A percentile compares a stretch with the other conserved stretches of the same genome.
Evolutionary conservation across 2,888 invertebrate genomes (phyloP).

Genomic region (Polydesmus complanatus): DNA sequence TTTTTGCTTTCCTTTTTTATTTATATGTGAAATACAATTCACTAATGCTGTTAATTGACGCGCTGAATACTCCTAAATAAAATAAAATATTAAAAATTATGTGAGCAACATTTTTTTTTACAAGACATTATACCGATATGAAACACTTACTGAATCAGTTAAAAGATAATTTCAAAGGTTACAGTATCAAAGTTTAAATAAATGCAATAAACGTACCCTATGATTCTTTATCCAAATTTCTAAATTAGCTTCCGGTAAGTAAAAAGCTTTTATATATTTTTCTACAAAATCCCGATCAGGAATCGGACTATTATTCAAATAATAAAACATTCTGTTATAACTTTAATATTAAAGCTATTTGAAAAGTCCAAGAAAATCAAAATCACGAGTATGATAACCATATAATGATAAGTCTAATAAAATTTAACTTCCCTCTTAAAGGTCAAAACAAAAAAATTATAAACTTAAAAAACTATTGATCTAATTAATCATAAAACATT

Average conservation of each 20-base stretch:
- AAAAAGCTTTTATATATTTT: conserved; percentile 89
- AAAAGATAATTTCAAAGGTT: background rate
- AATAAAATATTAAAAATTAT: conserved; percentile 13
- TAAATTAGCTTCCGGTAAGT: conserved; percentile 71
- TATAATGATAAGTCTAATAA: too few species aligned
- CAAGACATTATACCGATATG: background rate
- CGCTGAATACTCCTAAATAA: conserved; percentile 62
- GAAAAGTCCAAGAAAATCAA: too few species aligned
- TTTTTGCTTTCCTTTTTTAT: conserved; percentile 70
- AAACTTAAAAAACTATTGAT: too few species aligned
- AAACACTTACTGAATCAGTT: background rate
- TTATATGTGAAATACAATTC: conserved; percentile 71
- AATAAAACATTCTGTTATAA: too few species aligned
- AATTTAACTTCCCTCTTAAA: too few species aligned
- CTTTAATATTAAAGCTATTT: too few species aligned
- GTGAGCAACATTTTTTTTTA: too few species aligned
- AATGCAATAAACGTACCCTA: conserved; percentile 37
- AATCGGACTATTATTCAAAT: conserved; percentile 35
- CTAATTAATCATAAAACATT: conserved; percentile 11
- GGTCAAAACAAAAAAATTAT: too few species aligned
- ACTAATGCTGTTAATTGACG: conserved; percentile 76
- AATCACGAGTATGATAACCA: too few species aligned
- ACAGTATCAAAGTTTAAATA: background rate
- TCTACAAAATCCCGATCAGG: conserved; percentile 85
- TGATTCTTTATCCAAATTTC: conserved; percentile 80